Evolutionary conservation across 23 tunicate species (phyloP).

Genomic region (Botrylloides violaceus): DNA sequence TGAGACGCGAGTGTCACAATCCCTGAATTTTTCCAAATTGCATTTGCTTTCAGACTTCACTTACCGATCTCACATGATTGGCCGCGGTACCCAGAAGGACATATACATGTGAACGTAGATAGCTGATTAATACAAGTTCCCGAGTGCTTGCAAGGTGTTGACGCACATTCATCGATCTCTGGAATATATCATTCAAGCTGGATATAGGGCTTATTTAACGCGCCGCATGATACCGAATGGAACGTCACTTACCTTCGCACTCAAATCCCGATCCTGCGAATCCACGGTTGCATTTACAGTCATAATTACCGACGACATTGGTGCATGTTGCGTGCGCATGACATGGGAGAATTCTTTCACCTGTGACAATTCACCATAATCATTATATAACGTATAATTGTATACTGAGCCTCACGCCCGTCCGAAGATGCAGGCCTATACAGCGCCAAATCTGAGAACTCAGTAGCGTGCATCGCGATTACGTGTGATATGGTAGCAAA

Average conservation of each 20-base stretch:
- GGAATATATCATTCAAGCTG: not conserved
- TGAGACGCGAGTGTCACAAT: too few species aligned
- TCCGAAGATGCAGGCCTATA: too few species aligned
- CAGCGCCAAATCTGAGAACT: too few species aligned
- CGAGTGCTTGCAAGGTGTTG: not conserved
- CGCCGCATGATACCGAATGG: not conserved
- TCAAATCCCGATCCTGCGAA: not conserved
- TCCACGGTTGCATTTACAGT: not conserved
- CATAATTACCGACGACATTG: not conserved
- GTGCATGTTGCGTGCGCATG: not conserved
- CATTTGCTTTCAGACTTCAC: too few species aligned
- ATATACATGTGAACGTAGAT: not conserved
- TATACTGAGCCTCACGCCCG: too few species aligned
- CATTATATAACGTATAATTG: too few species aligned
- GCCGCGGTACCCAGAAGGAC: not conserved
- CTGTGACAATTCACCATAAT: too few species aligned
- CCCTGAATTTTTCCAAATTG: too few species aligned
- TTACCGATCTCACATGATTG: not conserved
- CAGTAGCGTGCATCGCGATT: too few species aligned
- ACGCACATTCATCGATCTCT: slow-evolving; percentile 14
- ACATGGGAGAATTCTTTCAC: not conserved
- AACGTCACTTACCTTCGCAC: not conserved
- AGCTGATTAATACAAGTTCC: slow-evolving; percentile 5
- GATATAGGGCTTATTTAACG: not conserved
- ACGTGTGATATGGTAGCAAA: too few species aligned